Conservation (phyloP, 2,888 invertebrate genomes). For the Andrena marginata region DNA sequence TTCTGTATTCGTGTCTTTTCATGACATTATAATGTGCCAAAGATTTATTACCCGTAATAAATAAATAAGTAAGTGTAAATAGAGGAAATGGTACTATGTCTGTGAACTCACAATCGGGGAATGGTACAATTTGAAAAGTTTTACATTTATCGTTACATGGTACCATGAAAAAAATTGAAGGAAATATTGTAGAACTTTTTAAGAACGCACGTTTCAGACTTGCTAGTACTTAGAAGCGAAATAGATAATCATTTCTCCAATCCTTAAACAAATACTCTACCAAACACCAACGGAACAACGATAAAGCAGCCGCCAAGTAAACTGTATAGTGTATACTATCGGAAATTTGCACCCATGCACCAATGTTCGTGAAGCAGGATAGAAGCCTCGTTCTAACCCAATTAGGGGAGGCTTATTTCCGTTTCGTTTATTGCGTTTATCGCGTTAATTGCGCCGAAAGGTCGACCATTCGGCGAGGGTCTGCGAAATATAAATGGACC, state of each 20-base stretch:
- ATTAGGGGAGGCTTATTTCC: conserved; percentile 39
- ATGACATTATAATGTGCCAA: no score
- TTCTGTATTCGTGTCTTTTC: no score
- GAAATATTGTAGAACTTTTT: no score
- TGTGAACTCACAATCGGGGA: no score
- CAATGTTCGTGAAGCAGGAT: neutral
- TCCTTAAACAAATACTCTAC: neutral
- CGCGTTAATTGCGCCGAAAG: conserved; percentile 46
- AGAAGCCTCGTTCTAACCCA: conserved; percentile 22
- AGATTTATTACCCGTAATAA: no score
- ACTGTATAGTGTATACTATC: neutral
- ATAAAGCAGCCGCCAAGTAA: neutral
- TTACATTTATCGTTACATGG: no score
- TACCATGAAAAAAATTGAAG: no score
- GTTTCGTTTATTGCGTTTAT: conserved; percentile 37
- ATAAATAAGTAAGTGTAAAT: no score
- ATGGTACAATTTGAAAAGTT: no score
- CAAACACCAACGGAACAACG: neutral
- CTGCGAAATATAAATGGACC: conserved; percentile 31
- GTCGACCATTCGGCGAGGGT: conserved; percentile 15
- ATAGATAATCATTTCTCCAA: neutral
- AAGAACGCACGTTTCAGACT: no score
- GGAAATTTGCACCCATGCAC: neutral
- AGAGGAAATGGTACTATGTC: no score
- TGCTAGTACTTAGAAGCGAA: no score